Base-by-base conservation (phyloP, 2,113 vertebrate genomes). In the Muntiacus muntjak region DNA sequence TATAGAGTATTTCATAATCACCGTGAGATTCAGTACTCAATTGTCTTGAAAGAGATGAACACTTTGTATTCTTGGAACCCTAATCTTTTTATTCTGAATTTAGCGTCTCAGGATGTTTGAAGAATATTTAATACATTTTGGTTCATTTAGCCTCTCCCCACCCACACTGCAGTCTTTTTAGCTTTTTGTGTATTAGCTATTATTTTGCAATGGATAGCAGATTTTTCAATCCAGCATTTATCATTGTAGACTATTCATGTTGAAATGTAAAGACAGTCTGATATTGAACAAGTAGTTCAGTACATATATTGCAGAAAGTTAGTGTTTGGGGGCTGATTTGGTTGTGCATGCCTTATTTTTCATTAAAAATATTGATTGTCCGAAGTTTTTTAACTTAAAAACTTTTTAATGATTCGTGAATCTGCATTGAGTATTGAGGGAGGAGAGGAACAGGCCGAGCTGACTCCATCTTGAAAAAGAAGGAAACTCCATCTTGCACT, bases 101-200 rank as follows among this genome's bases (percentile, higher is more conserved):
- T 79, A 94, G 28, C 54, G 55, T 92, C 74, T 96, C 1, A 1
- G 33, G 19, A 30, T 26, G 50, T 76, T 82, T 87, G 33, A 95
- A 87, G 84, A 96, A 55, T 28, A 88, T 55, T 91, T 93, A 94
- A 91, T 89, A 97, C 71, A 40, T 84, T 91, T 84, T 89, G 76
- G 9, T 4, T 87, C 62, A 43, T 60, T 89, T 36, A 83, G 45
- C 25, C 87, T 81, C 86, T 36, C 83, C 12, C 86, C 43, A 19
- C 62, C 15, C 16, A 3, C 15, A 30, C 13, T 87, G 25, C 3
- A 7, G 11, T 92, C 60, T 67, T 36, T 79, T 11, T 67, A 47
- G 25, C 13, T 40, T 95, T 96, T 96, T 92, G 54, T 55, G 7
- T 90, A 30, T 40, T 47, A 78, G 25, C 25, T 10, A 23, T 88